Conservation (phyloP, 2,797 vertebrate species). For the Pseudopleuronectes americanus region DNA sequence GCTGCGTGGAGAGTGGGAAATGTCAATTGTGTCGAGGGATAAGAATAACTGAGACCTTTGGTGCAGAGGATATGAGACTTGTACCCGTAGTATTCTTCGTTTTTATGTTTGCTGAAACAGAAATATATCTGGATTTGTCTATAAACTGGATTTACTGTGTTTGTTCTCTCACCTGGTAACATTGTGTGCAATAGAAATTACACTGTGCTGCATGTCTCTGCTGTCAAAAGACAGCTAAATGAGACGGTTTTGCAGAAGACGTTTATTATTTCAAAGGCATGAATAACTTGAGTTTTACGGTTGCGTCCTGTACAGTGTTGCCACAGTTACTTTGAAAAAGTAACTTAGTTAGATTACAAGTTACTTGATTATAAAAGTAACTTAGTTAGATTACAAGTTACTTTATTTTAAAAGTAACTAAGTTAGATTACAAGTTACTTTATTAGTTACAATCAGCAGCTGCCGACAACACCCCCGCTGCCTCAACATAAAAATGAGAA, state of each 20-base stretch:
- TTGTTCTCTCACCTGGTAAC: constrained; percentile 19
- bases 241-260: neutral
- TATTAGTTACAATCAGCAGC: too few relatives aligned
- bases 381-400: too few relatives aligned
- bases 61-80: neutral
- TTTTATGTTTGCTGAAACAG: neutral
- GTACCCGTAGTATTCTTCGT: neutral
- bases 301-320: neutral
- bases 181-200: neutral
- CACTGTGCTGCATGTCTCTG: neutral
- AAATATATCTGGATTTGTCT: neutral
- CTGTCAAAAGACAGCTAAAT: constrained; percentile 1
- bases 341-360: too few relatives aligned
- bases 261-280: constrained; percentile 7
- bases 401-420: too few relatives aligned
- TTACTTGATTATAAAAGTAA: too few relatives aligned
- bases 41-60: neutral
- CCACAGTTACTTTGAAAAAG: too few relatives aligned
- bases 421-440: too few relatives aligned
- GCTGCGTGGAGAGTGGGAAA: neutral
- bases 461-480: too few relatives aligned
- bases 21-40: constrained; percentile 8
- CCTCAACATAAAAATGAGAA: too few relatives aligned
- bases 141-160: constrained; percentile 10
- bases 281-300: neutral